Percentiles rank a stretch among this genome's conserved stretches.
Conservation (phyloP, 1,140 invertebrate species). For the Procambarus virginalis region DNA sequence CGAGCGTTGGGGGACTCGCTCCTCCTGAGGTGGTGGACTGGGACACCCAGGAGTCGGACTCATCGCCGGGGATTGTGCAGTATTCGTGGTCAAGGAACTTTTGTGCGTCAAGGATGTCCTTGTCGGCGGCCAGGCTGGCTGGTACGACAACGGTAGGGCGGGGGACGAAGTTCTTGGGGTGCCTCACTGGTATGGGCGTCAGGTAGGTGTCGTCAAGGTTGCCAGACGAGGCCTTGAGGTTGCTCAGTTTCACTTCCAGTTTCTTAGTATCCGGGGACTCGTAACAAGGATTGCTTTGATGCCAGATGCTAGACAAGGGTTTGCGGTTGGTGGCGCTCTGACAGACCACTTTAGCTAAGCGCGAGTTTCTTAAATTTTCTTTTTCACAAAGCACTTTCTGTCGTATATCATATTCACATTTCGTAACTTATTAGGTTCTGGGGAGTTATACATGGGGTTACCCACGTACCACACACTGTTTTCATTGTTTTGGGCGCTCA, state of each 20-base stretch:
- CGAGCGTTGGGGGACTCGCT: slow-evolving; percentile 60
- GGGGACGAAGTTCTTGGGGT: slow-evolving; percentile 7
- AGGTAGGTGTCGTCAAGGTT: slow-evolving; percentile 26
- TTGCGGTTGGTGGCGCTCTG: slow-evolving; percentile 41
- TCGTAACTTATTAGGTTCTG: slow-evolving; percentile 14
- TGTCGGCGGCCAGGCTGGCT: slow-evolving; percentile 17
- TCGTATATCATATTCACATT: slow-evolving; percentile 16
- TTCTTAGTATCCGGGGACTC: slow-evolving; percentile 57
- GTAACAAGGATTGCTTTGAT: slow-evolving; percentile 68
- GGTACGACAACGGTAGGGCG: background rate
- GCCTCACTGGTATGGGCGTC: slow-evolving; percentile 46
- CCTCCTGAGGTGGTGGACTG: slow-evolving; percentile 54
- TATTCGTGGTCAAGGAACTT: slow-evolving; percentile 70
- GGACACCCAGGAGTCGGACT: slow-evolving; percentile 70
- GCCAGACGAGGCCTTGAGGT: background rate
- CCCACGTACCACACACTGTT: slow-evolving; percentile 58
- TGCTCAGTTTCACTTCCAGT: background rate
- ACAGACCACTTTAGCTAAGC: slow-evolving; percentile 50
- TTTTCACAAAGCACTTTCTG: slow-evolving; percentile 62
- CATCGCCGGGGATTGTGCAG: slow-evolving; percentile 69
- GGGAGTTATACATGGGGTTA: slow-evolving; percentile 67
- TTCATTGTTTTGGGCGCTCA: slow-evolving; percentile 36
- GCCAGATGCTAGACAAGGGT: slow-evolving; percentile 35
- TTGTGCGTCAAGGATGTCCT: slow-evolving; percentile 53
- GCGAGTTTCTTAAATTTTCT: slow-evolving; percentile 62